Percentiles rank a stretch among this genome's conserved stretches.
These are phyloP conservation scores for Zaprionus lineosus DNA, from an alignment of 2,888 invertebrate genomes.

Conservation along the genomic window DNA sequence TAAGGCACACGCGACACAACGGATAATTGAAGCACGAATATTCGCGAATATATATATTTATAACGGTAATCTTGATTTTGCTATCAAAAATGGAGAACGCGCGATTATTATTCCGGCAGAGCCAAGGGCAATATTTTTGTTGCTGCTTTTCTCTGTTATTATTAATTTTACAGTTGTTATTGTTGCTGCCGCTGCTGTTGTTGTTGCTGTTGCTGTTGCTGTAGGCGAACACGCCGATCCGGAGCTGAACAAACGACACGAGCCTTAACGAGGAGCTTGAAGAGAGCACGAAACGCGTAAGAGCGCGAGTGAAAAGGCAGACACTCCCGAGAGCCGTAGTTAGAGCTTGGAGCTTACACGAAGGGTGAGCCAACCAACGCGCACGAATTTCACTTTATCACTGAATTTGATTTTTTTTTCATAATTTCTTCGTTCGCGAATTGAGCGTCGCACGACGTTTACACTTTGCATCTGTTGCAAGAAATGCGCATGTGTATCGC, in stretches of 20 bases:
- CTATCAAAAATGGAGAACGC: constrained; percentile 19
- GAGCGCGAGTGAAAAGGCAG: constrained; percentile 4
- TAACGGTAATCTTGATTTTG: constrained; percentile 14
- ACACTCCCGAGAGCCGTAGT: constrained; percentile 51
- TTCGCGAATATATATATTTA: background rate
- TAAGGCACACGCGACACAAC: background rate
- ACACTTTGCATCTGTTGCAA: background rate
- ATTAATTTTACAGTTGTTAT: constrained; percentile 9
- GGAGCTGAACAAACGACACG: constrained; percentile 28
- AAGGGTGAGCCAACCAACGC: constrained; percentile 67
- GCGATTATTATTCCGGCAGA: constrained; percentile 38
- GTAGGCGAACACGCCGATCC: constrained; percentile 49
- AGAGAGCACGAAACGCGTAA: constrained; percentile 7
- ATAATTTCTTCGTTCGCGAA: constrained; percentile 32
- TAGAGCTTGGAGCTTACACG: constrained; percentile 57
- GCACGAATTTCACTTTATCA: constrained; percentile 73
- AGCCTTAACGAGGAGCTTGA: constrained; percentile 28
- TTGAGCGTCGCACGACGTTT: constrained; percentile 24
- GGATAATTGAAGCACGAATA: background rate
- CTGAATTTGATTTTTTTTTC: constrained; percentile 68
- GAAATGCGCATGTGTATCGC: constrained; percentile 40
- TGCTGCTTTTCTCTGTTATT: background rate
- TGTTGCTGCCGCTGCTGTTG: too few species aligned
- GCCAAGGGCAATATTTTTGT: constrained; percentile 14
- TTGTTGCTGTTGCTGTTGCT: constrained; percentile 24